Percentiles rank a stretch among this genome's conserved stretches.
phyloP scores from a whole-genome alignment of 1,140 invertebrate species.

The Penaeus chinensis region DNA sequence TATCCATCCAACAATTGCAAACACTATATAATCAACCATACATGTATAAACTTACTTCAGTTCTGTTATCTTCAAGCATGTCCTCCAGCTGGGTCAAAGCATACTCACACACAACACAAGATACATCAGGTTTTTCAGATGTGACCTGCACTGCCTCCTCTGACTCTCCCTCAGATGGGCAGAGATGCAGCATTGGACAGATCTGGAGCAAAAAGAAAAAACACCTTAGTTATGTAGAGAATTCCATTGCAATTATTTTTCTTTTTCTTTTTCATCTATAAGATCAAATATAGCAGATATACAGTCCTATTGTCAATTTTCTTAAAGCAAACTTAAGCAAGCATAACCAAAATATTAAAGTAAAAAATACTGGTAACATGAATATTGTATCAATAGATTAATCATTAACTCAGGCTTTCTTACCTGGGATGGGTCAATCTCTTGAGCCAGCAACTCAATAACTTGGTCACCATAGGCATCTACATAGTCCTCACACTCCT shows the following conservation, averaged over 20 bases:
- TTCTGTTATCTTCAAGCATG: constrained; percentile 75
- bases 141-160: constrained; percentile 66
- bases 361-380: neutral
- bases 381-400: constrained; percentile 67
- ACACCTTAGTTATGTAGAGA: neutral
- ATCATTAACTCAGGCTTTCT: constrained; percentile 54
- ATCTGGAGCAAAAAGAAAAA: constrained; percentile 66
- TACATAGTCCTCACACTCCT: constrained; percentile 67
- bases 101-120: constrained; percentile 84
- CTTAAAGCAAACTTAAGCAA: neutral
- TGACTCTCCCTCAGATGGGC: constrained; percentile 70
- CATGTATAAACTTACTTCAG: constrained; percentile 71
- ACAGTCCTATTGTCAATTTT: neutral
- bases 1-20: constrained; percentile 50
- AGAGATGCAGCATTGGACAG: constrained; percentile 75
- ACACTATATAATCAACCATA: neutral
- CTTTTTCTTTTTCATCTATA: neutral
- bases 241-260: neutral
- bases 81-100: constrained; percentile 77
- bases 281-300: neutral
- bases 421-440: constrained; percentile 82
- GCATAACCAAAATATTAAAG: neutral
- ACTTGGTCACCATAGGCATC: constrained; percentile 65
- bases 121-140: constrained; percentile 65
- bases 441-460: constrained; percentile 74